Percentiles rank a stretch among this genome's conserved stretches.
Conservation (phyloP, 1,140 invertebrate genomes). For the Nymphalis io region DNA sequence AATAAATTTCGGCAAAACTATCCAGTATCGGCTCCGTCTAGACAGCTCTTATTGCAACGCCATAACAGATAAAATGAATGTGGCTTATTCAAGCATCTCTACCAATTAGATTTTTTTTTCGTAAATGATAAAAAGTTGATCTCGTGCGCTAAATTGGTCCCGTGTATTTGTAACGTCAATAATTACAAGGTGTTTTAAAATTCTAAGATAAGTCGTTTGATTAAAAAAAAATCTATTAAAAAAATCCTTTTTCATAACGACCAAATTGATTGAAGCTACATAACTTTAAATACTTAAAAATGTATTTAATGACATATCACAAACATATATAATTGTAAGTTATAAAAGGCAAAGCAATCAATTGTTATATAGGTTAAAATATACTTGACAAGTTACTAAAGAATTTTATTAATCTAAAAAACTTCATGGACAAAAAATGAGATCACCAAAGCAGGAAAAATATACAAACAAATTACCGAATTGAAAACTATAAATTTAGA, state of each 20-base stretch:
- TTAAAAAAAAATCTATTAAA: neutral
- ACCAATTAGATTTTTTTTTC: constrained; percentile 12
- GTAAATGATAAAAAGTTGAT: constrained; percentile 22
- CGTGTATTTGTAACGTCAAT: constrained; percentile 16
- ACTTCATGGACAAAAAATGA: too few relatives aligned
- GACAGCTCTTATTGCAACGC: constrained; percentile 14
- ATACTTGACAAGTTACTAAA: too few relatives aligned
- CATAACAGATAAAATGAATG: neutral
- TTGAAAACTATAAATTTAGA: neutral
- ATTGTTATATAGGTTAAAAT: too few relatives aligned
- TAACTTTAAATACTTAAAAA: too few relatives aligned
- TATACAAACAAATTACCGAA: neutral
- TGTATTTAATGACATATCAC: too few relatives aligned
- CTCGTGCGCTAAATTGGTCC: constrained; percentile 23
- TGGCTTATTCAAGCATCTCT: constrained; percentile 3
- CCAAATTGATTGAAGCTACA: too few relatives aligned
- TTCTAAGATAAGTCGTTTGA: neutral
- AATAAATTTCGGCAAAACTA: neutral
- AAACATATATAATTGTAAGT: too few relatives aligned
- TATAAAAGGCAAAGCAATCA: too few relatives aligned
- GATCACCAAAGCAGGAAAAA: too few relatives aligned
- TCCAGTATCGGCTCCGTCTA: neutral
- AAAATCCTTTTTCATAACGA: neutral
- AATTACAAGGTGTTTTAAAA: constrained; percentile 21
- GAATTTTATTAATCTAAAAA: too few relatives aligned